These are phyloP conservation scores for Hemistola chrysoprasaria DNA, from an alignment of 2,888 invertebrate species.

Conservation along the genomic window DNA sequence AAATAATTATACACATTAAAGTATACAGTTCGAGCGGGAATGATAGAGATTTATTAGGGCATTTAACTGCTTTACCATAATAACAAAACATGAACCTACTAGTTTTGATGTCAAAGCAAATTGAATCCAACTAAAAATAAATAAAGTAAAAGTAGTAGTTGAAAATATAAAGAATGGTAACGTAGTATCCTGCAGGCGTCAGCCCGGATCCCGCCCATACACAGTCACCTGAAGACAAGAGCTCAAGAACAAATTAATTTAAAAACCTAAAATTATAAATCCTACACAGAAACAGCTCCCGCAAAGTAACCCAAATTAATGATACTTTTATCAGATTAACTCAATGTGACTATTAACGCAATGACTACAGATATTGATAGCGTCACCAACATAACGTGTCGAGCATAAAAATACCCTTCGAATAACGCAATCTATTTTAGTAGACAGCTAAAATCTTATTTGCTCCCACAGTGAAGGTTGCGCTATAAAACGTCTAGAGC, in stretches of 20 bases:
- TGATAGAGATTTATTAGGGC: slow-evolving; percentile 61
- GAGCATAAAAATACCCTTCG: slow-evolving; percentile 14
- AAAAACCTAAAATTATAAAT: slow-evolving; percentile 15
- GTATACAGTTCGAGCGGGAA: slow-evolving; percentile 62
- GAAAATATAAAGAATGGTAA: slow-evolving; percentile 33
- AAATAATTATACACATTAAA: slow-evolving; percentile 56
- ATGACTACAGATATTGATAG: slow-evolving; percentile 7
- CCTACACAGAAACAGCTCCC: neutral
- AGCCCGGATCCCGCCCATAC: slow-evolving; percentile 55
- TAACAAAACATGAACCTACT: no score
- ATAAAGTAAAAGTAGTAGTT: slow-evolving; percentile 14
- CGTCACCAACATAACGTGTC: slow-evolving; percentile 3
- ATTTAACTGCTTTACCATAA: slow-evolving; percentile 52
- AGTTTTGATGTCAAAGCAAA: no score
- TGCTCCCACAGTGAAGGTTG: slow-evolving; percentile 12
- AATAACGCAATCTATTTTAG: slow-evolving; percentile 17
- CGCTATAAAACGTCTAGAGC: slow-evolving; percentile 9
- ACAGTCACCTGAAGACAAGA: slow-evolving; percentile 51
- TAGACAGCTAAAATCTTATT: slow-evolving; percentile 16
- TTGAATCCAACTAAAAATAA: no score
- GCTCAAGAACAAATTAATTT: slow-evolving; percentile 50
- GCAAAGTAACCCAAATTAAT: slow-evolving; percentile 12
- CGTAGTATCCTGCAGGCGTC: slow-evolving; percentile 54
- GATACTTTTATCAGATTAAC: slow-evolving; percentile 19
- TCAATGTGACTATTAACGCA: slow-evolving; percentile 3